Base-by-base conservation (phyloP, 2,888 invertebrate species). In the Dryocosmus kuriphilus region DNA sequence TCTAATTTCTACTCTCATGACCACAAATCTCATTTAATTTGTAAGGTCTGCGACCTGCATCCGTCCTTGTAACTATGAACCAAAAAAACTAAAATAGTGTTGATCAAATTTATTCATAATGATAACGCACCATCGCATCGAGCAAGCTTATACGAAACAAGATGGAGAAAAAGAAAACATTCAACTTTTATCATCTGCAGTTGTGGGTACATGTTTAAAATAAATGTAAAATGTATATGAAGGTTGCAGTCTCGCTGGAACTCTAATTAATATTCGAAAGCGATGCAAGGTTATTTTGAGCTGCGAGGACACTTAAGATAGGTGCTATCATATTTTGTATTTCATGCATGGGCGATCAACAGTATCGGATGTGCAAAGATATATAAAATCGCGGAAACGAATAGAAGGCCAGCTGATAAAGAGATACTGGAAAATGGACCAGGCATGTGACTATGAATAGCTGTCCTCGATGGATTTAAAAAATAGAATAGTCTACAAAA, bases 241-340 rank as follows among this genome's bases (percentile, higher is more conserved):
- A 84, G 85, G 83, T 81, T 80, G 77, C 30, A 79, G 78, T 76
- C 74, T 80, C 71, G 71, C 41, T 75, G 75, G 77, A 76, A 65
- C 77, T 81, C 82, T 83, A 83, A 86, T 86, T 86, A 83, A 81
- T 80, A 85, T 85, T 86, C 82, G 86, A 86, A 86, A 86, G 83
- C 83, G 78, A 80, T 84, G 84, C 85, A 85, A 86, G 84, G 84
- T 81, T 74, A 74, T 35, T 19, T 35, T 60, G 61, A 61, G 32
- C 32, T 60, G 57, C 74, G 74, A 74, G 74, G 61, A 74, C 61
- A 38, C 74, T 60, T 41, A 60, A 74, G 51, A n/a, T 71, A 46
- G 22, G 46, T 27, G 22, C 71, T 71, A 71, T 71, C 51, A 51
- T 30, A 51, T 60, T 57, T 74, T 38, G 5, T 9, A 38, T 35